phyloP scores from a whole-genome alignment of 2,797 vertebrate genomes.

The Lepidocolaptes lacrymiger region DNA sequence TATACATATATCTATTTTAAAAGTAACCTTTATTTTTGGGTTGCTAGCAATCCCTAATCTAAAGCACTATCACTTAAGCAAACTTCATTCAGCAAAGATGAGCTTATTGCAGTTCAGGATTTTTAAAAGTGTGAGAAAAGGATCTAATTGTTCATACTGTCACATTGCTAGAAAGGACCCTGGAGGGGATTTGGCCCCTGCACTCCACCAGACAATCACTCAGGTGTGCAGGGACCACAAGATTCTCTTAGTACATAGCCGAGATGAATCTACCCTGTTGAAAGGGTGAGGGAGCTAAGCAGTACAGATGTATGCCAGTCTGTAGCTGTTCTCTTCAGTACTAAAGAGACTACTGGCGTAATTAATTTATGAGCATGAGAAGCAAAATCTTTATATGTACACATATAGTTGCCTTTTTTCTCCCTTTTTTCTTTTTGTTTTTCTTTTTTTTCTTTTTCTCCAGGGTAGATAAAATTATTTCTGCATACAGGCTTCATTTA shows the following conservation, averaged over 20 bases:
- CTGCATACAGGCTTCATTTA: neutral
- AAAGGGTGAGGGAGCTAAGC: neutral
- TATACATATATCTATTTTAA: neutral
- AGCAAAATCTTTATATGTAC: neutral
- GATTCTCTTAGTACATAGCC: neutral
- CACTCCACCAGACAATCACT: neutral
- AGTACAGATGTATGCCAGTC: neutral
- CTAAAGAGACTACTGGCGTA: neutral
- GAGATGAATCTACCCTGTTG: neutral
- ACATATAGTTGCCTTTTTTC: neutral
- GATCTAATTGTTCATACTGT: neutral
- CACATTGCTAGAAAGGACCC: neutral
- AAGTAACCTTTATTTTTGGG: neutral
- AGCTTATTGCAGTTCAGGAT: neutral
- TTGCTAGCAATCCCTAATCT: neutral
- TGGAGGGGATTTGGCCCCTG: neutral
- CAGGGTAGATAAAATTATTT: neutral
- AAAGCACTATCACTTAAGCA: neutral
- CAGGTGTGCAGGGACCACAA: neutral
- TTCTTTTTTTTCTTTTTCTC: neutral
- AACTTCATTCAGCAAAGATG: neutral
- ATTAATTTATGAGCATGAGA: constrained; percentile 4
- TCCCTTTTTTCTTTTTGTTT: too few relatives aligned
- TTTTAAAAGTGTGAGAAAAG: neutral
- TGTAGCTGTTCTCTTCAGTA: neutral